Evolutionary conservation across 2,113 vertebrate genomes (phyloP), one percentile per base, ranked within the genome.

Genomic region (Callithrix jacchus): DNA sequence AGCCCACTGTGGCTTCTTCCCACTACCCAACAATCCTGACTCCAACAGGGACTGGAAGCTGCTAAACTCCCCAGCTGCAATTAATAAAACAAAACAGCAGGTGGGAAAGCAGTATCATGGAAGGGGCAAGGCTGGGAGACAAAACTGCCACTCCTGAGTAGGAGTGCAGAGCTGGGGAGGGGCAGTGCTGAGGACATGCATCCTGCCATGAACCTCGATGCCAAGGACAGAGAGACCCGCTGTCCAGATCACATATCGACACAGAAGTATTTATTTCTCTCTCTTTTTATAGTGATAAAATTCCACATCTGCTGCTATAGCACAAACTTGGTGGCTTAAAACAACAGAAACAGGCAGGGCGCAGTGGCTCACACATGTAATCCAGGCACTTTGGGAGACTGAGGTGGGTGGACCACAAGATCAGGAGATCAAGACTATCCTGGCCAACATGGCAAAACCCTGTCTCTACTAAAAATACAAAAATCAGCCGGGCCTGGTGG

Each of bases 1-100:
- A 91, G 86, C 30, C 49, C 12, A 56, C 86, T 32, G 89, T 68
- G 77, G 25, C 61, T 8, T 81, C 58, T 95, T 87, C 77, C 81
- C 35, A 66, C 77, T 40, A 64, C 89, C 92, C 94, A 96, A 91
- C 87, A 93, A 94, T 94, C 88, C 47, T 5, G 0, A 77, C 89
- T 96, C 95, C 92, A 97, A 77, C 93, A 64, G 49, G 47, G 66
- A 61, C 70, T 79, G 85, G 71, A 95, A 94, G 52, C 52, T 45
- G 84, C 49, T 64, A 73, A 97, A 77, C 42, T 96, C 73, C 96
- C 21, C 79, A 47, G 79, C 77, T 95, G 68, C n/a, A 30, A 74
- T 87, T 61, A 92, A 89, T 85, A 82, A 87, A 97, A 92, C 73
- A 97, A 86, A 96, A 79, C 21, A 91, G 82, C 49, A 94, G 76